These are phyloP conservation scores for Grammomys dolichurus DNA, from an alignment of 2,113 vertebrate species.

Conservation along the genomic window DNA sequence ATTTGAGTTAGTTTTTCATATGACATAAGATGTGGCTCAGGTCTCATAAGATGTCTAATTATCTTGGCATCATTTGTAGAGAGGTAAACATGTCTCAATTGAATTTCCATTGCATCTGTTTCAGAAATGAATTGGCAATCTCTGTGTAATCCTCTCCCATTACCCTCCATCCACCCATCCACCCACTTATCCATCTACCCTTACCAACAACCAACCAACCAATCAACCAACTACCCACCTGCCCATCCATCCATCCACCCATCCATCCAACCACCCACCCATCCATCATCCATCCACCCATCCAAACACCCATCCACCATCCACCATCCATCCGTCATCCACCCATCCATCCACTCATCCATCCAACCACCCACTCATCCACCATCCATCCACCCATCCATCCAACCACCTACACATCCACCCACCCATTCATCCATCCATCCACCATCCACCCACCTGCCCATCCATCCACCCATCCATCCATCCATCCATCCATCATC, in stretches of 20 bases:
- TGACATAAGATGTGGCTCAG: neutral
- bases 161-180: too few species aligned
- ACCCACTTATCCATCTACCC: neutral
- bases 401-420: too few species aligned
- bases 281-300: neutral
- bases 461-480: too few species aligned
- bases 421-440: fast-evolving
- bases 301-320: too few species aligned
- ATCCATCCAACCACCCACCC: fast-evolving
- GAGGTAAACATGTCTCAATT: neutral
- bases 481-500: neutral
- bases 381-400: fast-evolving
- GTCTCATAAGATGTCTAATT: neutral
- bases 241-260: fast-evolving
- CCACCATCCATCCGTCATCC: too few species aligned
- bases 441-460: fast-evolving
- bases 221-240: neutral
- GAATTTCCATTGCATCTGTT: neutral
- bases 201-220: fast-evolving
- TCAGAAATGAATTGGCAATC: neutral
- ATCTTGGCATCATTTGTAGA: neutral
- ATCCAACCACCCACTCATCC: neutral
- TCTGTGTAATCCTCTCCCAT: neutral
- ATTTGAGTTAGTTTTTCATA: constrained; percentile 4
- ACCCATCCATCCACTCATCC: fast-evolving